These are phyloP conservation scores for Panagrolaimus sp. DNA, from an alignment of 1,140 invertebrate genomes.

Conservation along the genomic window DNA sequence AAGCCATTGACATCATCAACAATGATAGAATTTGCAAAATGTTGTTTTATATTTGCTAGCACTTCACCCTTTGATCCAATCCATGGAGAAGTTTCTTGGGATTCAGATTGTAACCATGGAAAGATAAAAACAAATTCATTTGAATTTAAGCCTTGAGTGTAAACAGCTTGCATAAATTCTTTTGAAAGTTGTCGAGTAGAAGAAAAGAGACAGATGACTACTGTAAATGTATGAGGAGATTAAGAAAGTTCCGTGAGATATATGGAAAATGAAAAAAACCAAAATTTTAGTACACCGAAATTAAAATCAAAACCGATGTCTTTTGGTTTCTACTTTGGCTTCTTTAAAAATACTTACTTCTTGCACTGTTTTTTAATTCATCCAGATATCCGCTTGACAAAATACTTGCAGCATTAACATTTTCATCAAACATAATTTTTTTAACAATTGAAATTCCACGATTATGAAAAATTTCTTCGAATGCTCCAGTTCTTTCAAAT, in stretches of 20 bases:
- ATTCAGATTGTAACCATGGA: slow-evolving; percentile 51
- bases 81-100: slow-evolving; percentile 50
- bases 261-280: too few relatives aligned
- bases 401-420: slow-evolving; percentile 41
- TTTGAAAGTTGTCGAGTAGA: slow-evolving; percentile 47
- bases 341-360: slow-evolving; percentile 20
- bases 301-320: too few relatives aligned
- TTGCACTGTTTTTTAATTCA: slow-evolving; percentile 42
- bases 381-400: slow-evolving; percentile 39
- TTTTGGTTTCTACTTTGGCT: neutral
- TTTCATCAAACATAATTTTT: slow-evolving; percentile 48
- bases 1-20: slow-evolving; percentile 55
- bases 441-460: slow-evolving; percentile 20
- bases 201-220: slow-evolving; percentile 48
- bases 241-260: too few relatives aligned
- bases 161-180: slow-evolving; percentile 50
- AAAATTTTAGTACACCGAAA: too few relatives aligned
- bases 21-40: slow-evolving; percentile 46
- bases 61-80: slow-evolving; percentile 48
- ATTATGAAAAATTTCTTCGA: slow-evolving; percentile 15
- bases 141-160: slow-evolving; percentile 35
- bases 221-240: slow-evolving; percentile 29
- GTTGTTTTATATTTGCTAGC: slow-evolving; percentile 49
- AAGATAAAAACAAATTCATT: slow-evolving; percentile 49
- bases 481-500: slow-evolving; percentile 25